These are phyloP conservation scores for Tympanuchus pallidicinctus DNA, from an alignment of 2,113 vertebrate species.

Conservation along the genomic window DNA sequence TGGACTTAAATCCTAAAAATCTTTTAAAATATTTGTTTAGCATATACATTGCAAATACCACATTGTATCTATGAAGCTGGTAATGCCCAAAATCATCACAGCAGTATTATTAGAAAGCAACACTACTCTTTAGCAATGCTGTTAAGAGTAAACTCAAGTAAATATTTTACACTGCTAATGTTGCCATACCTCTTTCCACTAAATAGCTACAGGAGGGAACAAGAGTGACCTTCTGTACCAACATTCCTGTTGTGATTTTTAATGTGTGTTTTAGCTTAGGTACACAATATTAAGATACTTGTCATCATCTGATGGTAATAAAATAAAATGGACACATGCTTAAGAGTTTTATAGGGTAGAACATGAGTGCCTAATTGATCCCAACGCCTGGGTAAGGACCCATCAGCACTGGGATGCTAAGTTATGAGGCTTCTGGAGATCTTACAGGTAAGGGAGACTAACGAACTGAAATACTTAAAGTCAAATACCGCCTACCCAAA, in stretches of 20 bases:
- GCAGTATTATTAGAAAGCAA: not conserved
- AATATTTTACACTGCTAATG: not conserved
- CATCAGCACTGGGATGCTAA: rapidly evolving
- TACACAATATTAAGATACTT: not conserved
- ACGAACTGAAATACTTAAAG: not conserved
- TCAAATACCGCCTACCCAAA: not conserved
- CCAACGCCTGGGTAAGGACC: not conserved
- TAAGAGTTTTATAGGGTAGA: not conserved
- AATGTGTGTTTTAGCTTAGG: not conserved
- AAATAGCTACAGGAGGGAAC: not conserved
- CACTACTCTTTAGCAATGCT: not conserved
- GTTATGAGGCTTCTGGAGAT: not conserved
- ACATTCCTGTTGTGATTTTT: not conserved
- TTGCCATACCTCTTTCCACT: not conserved
- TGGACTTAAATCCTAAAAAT: not conserved
- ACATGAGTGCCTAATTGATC: not conserved
- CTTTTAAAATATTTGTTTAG: not conserved
- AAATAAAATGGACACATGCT: not conserved
- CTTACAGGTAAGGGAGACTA: not conserved
- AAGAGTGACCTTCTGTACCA: not conserved
- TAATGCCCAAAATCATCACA: not conserved
- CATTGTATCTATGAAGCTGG: not conserved
- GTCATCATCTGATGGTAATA: not conserved
- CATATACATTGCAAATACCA: not conserved
- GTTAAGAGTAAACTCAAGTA: not conserved